Evolutionary conservation across 2,113 vertebrate genomes (phyloP).

Genomic region (Myxocyprinus asiaticus): DNA sequence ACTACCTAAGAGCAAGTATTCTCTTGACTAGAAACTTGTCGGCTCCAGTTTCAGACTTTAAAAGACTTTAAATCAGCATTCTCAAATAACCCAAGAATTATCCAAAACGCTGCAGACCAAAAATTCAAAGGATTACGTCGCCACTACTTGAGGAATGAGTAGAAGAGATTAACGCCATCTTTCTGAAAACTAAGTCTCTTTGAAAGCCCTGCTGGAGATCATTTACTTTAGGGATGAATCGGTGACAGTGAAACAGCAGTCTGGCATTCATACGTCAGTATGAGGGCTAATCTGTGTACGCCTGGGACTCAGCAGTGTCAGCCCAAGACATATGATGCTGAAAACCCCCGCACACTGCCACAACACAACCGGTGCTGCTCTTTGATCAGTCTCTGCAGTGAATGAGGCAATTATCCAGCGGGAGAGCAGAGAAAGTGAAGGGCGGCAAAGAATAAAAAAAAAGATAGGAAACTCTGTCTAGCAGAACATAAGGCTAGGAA

Average conservation of each 20-base stretch:
- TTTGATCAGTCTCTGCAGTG: slow-evolving; percentile 30
- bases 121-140: neutral
- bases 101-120: neutral
- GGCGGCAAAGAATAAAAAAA: neutral
- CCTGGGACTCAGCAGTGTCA: neutral
- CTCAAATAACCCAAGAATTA: slow-evolving; percentile 3
- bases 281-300: neutral
- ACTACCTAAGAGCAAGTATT: no score
- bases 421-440: neutral
- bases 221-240: neutral
- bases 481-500: neutral
- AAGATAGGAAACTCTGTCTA: neutral
- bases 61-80: neutral
- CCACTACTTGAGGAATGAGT: slow-evolving; percentile 4
- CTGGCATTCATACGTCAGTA: slow-evolving; percentile 15
- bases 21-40: neutral
- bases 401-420: slow-evolving; percentile 6
- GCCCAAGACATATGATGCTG: slow-evolving; percentile 16
- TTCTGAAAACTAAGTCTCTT: slow-evolving; percentile 4
- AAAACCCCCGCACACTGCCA: slow-evolving; percentile 6
- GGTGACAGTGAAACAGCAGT: slow-evolving; percentile 3
- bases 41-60: neutral
- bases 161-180: slow-evolving; percentile 13
- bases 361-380: neutral
- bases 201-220: slow-evolving; percentile 8